Evolutionary conservation across 2,888 invertebrate genomes (phyloP), one percentile per base, ranked within the genome.

Genomic region (Lochmaea capreae): DNA sequence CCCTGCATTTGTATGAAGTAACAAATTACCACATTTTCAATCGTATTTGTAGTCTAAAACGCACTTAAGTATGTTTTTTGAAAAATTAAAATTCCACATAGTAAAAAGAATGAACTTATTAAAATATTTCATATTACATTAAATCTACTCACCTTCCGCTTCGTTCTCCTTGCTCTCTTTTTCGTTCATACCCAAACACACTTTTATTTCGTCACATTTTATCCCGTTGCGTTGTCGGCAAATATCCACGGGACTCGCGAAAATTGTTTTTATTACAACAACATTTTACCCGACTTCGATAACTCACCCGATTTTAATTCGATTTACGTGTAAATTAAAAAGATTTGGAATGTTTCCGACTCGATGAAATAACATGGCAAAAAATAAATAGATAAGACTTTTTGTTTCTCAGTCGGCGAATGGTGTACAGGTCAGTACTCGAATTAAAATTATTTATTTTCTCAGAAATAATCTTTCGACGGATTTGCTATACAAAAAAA

Each of bases 311-410:
- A 18, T 54, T 54, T 54, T 3, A 54, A 18, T 3, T 18, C 54
- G 16, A 54, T 54, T 54, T 54, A 54, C 54, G 54, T 54, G 54
- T 54, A 54, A 54, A 54, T 54, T 18, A 54, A 54, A 54, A 54
- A 54, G 16, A 54, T 54, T 54, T 54, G 54, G 18, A 54, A 54
- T 54, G 18, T 54, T 54, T 54, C 10, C 14, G 52, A 16, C 54
- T 3, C 16, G n/a, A 10, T 16, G 8, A 54, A 54, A 54, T 54
- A 16, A 54, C 54, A 54, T 54, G 3, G 9, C 16, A 16, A 18
- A 54, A 54, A 54, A 16, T 54, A 3, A 16, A 54, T 16, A 52
- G 16, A 52, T 52, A 52, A 52, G 9, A 52, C 2, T 16, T 54
- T 54, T 54, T 54, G 18, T 54, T 18, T 16, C 16, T 54, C 3